Conservation (phyloP, 2,797 vertebrate genomes). For the Salmo trutta region DNA sequence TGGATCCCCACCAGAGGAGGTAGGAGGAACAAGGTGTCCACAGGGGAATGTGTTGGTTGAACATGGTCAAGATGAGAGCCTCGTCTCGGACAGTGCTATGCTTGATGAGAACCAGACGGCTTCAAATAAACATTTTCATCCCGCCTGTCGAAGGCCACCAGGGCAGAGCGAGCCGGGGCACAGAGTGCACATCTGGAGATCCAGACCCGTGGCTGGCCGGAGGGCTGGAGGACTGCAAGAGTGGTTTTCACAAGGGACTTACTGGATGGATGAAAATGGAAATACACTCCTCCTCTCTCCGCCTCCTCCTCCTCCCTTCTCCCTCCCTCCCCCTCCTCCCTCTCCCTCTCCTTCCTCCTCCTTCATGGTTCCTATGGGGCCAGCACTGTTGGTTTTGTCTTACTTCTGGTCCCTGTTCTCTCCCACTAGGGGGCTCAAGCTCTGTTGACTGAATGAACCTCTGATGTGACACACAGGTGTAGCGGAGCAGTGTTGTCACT, state of each 20-base stretch:
- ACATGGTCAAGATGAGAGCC: conserved; percentile 40
- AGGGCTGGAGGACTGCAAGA: neutral
- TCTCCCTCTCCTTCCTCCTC: conserved; percentile 3
- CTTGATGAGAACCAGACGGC: conserved; percentile 73
- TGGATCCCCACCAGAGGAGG: neutral
- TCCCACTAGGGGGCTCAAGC: conserved; percentile 67
- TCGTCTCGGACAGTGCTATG: conserved; percentile 56
- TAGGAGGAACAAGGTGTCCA: neutral
- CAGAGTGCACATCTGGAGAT: conserved; percentile 67
- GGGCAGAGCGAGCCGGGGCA: conserved; percentile 27
- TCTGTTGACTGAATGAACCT: conserved; percentile 63
- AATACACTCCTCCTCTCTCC: neutral
- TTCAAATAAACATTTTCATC: conserved; percentile 68
- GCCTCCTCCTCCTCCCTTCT: neutral
- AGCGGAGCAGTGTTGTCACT: conserved; percentile 49
- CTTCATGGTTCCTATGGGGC: neutral
- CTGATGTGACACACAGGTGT: conserved; percentile 35
- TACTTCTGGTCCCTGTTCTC: conserved; percentile 11
- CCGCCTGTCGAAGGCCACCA: conserved; percentile 68
- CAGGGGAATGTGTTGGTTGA: conserved; percentile 49
- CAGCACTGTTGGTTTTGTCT: conserved; percentile 40
- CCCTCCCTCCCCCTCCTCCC: neutral
- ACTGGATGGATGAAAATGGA: neutral
- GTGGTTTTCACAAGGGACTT: neutral
- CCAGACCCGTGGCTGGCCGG: conserved; percentile 30